Base-by-base conservation (phyloP, 2,797 vertebrate species). In the Schizothorax lantsangensis region DNA sequence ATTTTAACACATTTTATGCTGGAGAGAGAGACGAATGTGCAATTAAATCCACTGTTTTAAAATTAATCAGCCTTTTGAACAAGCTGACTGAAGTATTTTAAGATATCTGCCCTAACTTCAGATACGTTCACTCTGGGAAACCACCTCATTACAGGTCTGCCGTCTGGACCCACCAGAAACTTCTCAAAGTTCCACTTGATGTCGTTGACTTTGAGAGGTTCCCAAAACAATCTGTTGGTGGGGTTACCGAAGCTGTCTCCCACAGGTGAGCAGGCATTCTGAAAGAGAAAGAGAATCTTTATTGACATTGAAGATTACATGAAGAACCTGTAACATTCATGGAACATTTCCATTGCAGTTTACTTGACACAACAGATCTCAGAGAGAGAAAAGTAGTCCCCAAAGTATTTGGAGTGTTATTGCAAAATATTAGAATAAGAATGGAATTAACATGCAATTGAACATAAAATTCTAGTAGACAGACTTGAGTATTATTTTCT, bases 171-270 rank as follows among this genome's bases (percentile, higher is more conserved):
- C 88, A 99, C 96, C 88, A 99, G 94, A 89, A 99, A 99, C 95
- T 99, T 99, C 92, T 99, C 98, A 0, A 99, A 99, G 93, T 99
- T 99, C 98, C 98, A 99, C 94, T 98, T 98, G 93, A 99, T 95
- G 93, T 99, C 98, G 0, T 89, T 96, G 89, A 94, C 64, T 92
- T 95, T 96, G 82, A 99, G 52, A 33, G 97, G 97, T 3, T 97
- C 92, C 98, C 98, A 99, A 92, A 99, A 98, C 85, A 99, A 92
- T 47, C 93, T 90, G 86, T 89, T 90, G 12, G n/a, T 47, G 4
- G 95, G 85, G 86, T 93, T 90, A 4, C 97, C 97, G 0, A 99
- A 95, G 87, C 91, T 92, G 52, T 96, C 96, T 0, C 96, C 93
- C 21, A 96, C 97, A 0, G 98, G 96, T 0, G 97, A 97, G 73